Evolutionary conservation across 2,113 vertebrate species (phyloP).

Genomic region (Lophura nycthemera): DNA sequence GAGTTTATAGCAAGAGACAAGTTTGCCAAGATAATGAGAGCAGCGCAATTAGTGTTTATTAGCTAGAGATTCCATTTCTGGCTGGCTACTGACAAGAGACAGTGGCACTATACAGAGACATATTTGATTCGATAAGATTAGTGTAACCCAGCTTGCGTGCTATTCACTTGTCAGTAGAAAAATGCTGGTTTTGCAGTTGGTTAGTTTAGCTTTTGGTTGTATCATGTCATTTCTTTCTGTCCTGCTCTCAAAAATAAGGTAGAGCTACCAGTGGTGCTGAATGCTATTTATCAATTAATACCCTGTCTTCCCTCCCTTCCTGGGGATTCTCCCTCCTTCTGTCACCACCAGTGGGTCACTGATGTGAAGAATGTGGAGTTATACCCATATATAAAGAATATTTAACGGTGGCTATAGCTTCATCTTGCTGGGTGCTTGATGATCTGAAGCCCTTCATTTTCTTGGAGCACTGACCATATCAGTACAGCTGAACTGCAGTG

Average conservation of each 20-base stretch:
- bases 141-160: too few relatives aligned
- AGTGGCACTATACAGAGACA: rapidly evolving
- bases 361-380: neutral
- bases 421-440: neutral
- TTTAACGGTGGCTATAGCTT: neutral
- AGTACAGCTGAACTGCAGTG: neutral
- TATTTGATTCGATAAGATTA: neutral
- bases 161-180: neutral
- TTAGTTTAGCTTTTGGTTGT: neutral
- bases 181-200: neutral
- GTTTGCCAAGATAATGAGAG: neutral
- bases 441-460: neutral
- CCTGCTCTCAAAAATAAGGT: neutral
- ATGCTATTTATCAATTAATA: neutral
- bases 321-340: neutral
- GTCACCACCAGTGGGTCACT: neutral
- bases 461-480: neutral
- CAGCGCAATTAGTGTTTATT: neutral
- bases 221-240: neutral
- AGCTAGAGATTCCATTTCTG: neutral
- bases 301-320: neutral
- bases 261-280: neutral
- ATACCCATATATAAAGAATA: neutral
- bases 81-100: neutral
- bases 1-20: neutral